Percentiles rank a stretch among this genome's conserved stretches.
These are phyloP conservation scores for Nemurella pictetii DNA, from an alignment of 2,888 invertebrate species.

Conservation along the genomic window DNA sequence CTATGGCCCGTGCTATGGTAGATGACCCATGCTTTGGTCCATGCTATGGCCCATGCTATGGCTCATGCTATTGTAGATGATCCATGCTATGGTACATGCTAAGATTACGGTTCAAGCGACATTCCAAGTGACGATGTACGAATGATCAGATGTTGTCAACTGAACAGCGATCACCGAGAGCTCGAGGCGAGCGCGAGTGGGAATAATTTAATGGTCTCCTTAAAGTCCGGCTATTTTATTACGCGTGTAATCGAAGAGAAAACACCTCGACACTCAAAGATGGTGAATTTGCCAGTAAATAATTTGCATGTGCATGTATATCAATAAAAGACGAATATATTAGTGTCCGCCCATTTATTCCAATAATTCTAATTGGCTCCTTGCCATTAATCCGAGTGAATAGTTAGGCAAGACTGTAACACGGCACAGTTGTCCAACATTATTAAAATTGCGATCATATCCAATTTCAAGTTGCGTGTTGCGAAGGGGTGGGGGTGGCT, in stretches of 20 bases:
- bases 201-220: not conserved
- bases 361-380: not conserved
- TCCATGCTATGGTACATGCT: too few species aligned
- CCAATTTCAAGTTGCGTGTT: not conserved
- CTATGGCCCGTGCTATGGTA: too few species aligned
- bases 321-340: not conserved
- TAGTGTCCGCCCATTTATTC: not conserved
- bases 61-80: too few species aligned
- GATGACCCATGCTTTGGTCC: too few species aligned
- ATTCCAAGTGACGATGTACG: too few species aligned
- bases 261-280: not conserved
- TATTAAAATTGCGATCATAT: not conserved
- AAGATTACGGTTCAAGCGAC: too few species aligned
- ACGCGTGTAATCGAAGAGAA: not conserved
- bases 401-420: not conserved
- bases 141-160: not conserved
- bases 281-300: not conserved
- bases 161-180: not conserved
- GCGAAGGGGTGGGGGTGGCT: not conserved
- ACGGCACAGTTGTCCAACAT: not conserved
- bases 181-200: not conserved
- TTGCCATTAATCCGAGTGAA: not conserved
- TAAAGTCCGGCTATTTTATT: not conserved
- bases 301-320: not conserved
- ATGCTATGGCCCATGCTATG: too few species aligned